Conservation (phyloP, 2,797 vertebrate species). For the Poeciliopsis gracilis region DNA sequence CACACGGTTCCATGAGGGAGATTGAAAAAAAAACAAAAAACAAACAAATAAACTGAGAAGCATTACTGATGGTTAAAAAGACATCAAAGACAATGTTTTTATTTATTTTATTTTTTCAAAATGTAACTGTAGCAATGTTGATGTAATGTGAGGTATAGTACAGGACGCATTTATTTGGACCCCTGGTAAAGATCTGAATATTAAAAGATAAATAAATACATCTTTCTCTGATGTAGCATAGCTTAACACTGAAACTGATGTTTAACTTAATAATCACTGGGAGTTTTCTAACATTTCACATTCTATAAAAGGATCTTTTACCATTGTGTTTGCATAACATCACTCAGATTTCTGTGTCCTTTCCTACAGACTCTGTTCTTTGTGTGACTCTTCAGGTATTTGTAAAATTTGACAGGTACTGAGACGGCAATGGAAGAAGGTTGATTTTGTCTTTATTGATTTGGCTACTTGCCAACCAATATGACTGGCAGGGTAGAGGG, state of each 20-base stretch:
- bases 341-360: not conserved
- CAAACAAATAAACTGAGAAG: not conserved
- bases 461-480: not conserved
- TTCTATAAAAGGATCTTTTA: not conserved
- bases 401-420: not conserved
- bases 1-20: conserved; percentile 4
- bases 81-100: conserved; percentile 9
- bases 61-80: conserved; percentile 31
- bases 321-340: not conserved
- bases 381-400: not conserved
- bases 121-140: not conserved
- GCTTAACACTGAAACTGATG: not conserved
- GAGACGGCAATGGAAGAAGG: not conserved
- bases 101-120: not conserved
- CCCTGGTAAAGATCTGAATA: not conserved
- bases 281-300: not conserved
- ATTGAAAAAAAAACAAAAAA: not conserved
- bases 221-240: not conserved
- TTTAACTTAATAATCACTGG: not conserved
- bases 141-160: not conserved
- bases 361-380: not conserved
- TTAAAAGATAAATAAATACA: not conserved
- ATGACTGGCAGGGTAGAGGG: not conserved
- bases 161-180: not conserved
- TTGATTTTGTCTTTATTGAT: not conserved